These are phyloP conservation scores for Podotricha telesiphe DNA, from an alignment of 2,888 invertebrate genomes.

Conservation along the genomic window DNA sequence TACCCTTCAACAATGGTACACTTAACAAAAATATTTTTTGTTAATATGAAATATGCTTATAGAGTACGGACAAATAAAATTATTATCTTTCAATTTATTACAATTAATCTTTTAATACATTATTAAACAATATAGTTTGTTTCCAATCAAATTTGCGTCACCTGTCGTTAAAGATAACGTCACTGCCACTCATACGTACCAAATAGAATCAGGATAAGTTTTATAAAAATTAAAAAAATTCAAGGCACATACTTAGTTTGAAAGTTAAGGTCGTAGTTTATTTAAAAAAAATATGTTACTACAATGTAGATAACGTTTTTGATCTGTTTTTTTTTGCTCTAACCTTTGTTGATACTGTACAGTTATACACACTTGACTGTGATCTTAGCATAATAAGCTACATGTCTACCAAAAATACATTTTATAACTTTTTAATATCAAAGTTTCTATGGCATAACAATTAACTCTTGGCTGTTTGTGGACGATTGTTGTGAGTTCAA, in stretches of 20 bases:
- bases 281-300: neutral
- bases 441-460: no score
- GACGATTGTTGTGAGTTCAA: no score
- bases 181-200: neutral
- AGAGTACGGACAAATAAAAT: no score
- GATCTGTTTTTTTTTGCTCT: slow-evolving; percentile 8
- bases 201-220: neutral
- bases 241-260: neutral
- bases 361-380: neutral
- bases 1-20: no score
- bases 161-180: neutral
- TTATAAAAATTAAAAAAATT: slow-evolving; percentile 7
- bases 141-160: neutral
- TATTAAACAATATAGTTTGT: no score
- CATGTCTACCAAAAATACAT: neutral
- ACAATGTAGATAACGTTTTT: slow-evolving; percentile 17
- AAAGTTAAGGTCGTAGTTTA: slow-evolving; percentile 22
- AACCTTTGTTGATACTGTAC: slow-evolving; percentile 4
- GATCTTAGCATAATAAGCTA: neutral
- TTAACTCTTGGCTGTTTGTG: no score
- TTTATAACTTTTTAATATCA: no score
- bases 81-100: no score
- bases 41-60: no score
- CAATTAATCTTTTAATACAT: no score
- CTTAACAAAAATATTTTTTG: no score